Conservation (phyloP, 2,113 vertebrate genomes). For the Pomatorhinus ruficollis region DNA sequence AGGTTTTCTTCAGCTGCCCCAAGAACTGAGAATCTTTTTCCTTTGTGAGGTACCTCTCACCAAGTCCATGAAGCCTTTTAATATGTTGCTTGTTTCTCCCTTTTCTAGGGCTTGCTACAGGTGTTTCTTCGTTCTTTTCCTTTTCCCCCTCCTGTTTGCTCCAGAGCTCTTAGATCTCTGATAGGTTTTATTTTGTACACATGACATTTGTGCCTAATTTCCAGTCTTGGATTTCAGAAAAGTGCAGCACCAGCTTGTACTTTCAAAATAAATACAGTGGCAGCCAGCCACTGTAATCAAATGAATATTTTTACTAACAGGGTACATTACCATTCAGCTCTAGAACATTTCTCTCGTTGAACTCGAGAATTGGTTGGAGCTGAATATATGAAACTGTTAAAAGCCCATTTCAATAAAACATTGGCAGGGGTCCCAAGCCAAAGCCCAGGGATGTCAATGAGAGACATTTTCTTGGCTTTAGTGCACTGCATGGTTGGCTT, state of each 20-base stretch:
- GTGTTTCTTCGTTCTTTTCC: neutral
- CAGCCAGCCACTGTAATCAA: neutral
- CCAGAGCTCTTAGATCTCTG: neutral
- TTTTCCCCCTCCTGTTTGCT: neutral
- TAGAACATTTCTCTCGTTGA: neutral
- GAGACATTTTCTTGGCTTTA: neutral
- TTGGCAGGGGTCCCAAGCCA: neutral
- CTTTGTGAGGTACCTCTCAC: neutral
- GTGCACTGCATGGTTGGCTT: neutral
- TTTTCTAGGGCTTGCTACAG: neutral
- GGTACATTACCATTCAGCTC: neutral
- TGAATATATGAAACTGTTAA: constrained; percentile 2
- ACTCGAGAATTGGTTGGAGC: neutral
- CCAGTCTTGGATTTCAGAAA: neutral
- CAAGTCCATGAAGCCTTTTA: neutral
- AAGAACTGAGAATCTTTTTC: neutral
- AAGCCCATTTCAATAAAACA: constrained; percentile 22
- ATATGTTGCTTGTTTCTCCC: neutral
- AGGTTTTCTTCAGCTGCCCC: neutral
- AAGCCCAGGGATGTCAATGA: constrained; percentile 1
- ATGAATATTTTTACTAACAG: neutral
- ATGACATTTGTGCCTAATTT: neutral
- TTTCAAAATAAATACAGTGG: neutral
- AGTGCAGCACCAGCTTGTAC: neutral
- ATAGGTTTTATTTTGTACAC: neutral